A percentile compares a stretch with the other conserved stretches of the same genome.
phyloP scores from a whole-genome alignment of 2,888 invertebrate species.

The Hesperia comma region DNA sequence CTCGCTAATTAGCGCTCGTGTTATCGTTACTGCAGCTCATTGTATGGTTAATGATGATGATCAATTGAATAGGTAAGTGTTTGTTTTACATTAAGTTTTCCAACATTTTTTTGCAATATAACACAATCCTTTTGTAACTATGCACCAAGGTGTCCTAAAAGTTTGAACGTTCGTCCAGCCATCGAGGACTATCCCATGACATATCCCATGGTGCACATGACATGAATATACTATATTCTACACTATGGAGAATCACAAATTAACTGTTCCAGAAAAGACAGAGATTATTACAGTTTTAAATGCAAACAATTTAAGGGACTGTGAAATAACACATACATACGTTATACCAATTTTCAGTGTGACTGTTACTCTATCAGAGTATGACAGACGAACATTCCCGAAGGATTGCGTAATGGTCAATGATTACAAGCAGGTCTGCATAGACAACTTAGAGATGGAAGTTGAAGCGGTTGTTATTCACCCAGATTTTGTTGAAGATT shows the following conservation, averaged over 20 bases:
- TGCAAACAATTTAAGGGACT: too few species aligned
- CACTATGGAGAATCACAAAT: too few species aligned
- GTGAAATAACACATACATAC: background rate
- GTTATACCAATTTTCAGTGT: slow-evolving; percentile 54
- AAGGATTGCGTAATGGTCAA: slow-evolving; percentile 62
- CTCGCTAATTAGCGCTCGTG: slow-evolving; percentile 67
- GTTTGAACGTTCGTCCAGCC: too few species aligned
- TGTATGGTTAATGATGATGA: slow-evolving; percentile 62
- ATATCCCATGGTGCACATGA: too few species aligned
- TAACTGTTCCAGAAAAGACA: too few species aligned
- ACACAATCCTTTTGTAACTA: too few species aligned
- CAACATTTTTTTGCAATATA: too few species aligned
- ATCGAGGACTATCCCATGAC: too few species aligned
- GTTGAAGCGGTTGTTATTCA: slow-evolving; percentile 61
- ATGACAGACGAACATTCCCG: slow-evolving; percentile 73
- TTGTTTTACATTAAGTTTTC: background rate
- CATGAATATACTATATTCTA: too few species aligned
- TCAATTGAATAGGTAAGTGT: slow-evolving; percentile 56
- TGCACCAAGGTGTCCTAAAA: too few species aligned
- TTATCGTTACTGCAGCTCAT: slow-evolving; percentile 72
- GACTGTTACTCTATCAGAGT: slow-evolving; percentile 68
- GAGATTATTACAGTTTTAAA: too few species aligned
- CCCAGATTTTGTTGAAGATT: slow-evolving; percentile 61
- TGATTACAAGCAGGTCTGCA: slow-evolving; percentile 59
- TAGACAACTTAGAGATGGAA: slow-evolving; percentile 63